phyloP scores from a whole-genome alignment of 2,113 vertebrate species.

The Tetrax tetrax region DNA sequence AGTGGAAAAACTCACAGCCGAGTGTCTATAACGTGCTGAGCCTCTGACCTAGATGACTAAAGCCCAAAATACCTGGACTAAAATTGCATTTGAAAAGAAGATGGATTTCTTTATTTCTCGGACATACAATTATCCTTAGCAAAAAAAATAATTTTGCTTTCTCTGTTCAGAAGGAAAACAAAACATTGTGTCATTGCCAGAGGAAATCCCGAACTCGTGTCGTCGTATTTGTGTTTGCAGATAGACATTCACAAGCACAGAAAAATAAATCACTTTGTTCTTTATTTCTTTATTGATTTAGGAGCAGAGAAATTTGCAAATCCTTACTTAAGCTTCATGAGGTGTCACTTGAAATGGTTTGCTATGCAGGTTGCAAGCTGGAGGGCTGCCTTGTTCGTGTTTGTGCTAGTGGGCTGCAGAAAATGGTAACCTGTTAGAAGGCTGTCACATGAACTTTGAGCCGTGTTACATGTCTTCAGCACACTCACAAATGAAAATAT shows the following conservation, averaged over 20 bases:
- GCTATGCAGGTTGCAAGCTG: neutral
- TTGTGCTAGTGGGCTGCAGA: neutral
- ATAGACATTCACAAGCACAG: neutral
- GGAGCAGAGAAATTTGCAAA: neutral
- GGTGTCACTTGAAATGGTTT: neutral
- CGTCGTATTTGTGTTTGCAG: neutral
- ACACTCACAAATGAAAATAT: neutral
- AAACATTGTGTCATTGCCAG: neutral
- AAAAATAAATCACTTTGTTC: neutral
- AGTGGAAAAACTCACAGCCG: neutral
- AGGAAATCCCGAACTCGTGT: neutral
- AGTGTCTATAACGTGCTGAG: constrained; percentile 4
- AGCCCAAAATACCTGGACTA: neutral
- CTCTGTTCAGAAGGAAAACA: neutral
- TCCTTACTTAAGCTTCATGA: neutral
- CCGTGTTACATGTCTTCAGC: neutral
- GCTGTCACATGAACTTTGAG: neutral
- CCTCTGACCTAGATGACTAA: neutral
- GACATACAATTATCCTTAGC: neutral
- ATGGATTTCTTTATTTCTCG: neutral
- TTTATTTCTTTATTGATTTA: neutral
- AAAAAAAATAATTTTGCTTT: neutral
- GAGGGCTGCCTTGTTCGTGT: neutral
- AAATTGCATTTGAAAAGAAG: neutral
- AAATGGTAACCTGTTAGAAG: neutral